A percentile compares a stretch with the other conserved stretches of the same genome.
Evolutionary conservation across 2,113 vertebrate species (phyloP).

Genomic region (Lepus timidus): DNA sequence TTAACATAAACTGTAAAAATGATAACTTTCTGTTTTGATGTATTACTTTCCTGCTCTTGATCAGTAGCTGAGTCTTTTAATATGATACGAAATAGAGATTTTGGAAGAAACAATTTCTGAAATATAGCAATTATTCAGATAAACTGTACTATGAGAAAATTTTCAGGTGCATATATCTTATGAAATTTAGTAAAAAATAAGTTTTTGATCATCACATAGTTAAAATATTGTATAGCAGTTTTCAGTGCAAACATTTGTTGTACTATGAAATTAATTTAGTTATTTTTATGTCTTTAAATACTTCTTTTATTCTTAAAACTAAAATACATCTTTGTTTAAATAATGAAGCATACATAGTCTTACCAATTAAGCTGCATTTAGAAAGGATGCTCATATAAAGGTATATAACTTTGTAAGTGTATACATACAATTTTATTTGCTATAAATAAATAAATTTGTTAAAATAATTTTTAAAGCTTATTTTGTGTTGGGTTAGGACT

Average conservation of each 20-base stretch:
- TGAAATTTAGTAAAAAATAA: not conserved
- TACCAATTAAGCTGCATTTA: not conserved
- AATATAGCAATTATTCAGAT: not conserved
- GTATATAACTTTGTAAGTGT: not conserved
- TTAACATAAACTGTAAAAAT: slow-evolving; percentile 8
- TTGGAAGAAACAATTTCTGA: not conserved
- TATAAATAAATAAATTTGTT: not conserved
- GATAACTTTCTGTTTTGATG: not conserved
- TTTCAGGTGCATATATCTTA: not conserved
- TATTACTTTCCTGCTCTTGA: not conserved
- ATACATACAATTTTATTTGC: not conserved
- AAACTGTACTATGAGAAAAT: not conserved
- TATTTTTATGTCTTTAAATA: slow-evolving; percentile 41
- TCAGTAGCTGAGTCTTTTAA: not conserved
- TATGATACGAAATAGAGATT: not conserved
- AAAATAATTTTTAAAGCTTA: not conserved
- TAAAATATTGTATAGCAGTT: not conserved
- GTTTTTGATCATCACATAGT: not conserved
- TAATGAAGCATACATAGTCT: not conserved
- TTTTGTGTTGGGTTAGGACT: not conserved
- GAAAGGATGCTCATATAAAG: not conserved
- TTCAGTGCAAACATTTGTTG: not conserved
- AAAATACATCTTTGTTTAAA: slow-evolving; percentile 5
- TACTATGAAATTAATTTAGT: not conserved
- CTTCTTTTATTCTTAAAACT: not conserved